Base-by-base conservation (phyloP, 2,888 invertebrate species). In the Meloe dianella region DNA sequence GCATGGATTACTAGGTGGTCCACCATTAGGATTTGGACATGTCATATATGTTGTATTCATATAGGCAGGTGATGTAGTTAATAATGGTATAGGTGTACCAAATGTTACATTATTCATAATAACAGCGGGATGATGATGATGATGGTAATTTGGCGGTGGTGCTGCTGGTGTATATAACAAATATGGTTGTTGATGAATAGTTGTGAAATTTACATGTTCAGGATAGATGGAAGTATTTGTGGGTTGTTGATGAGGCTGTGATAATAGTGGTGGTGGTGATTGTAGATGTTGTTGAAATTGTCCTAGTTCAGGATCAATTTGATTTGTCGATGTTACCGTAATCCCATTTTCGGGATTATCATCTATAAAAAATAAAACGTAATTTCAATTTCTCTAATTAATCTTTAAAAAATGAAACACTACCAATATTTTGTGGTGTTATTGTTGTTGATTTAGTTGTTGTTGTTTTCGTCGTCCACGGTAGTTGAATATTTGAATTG, bases 341-440 rank as follows among this genome's bases (percentile, higher is more conserved):
- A 27, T 24, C 14, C 54, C 59, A 22, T 35, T 32, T 4, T 17
- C 78, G 82, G 82, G 81, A 84, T 56, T 61, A 74, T 2, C 82
- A 92, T 27, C 92, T 92, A 77, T 69, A 79, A 0, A 87, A 87
- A 71, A 95, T 95, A 82, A 80, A 85, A 66, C 27, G 4, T 4
- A 27, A 27, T 27, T 27, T 27, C 27, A 27, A 27, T 27, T 27
- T 3, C 2, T 27, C 27, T 27, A 27, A 27, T 27, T 27, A 3
- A 27, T 27, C 27, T 2, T 27, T 27, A 0, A 7, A 27, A 27
- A 1, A 14, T 56, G 12, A 27, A n/a, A n/a, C n/a, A n/a, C n/a
- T 20, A 58, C 27, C 22, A 58, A 56, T 56, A n/a, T 57, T 57
- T 65, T n/a, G 66, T 59, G 38, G 70, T 60, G 24, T 22, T 38